These are phyloP conservation scores for Nomada ferruginata DNA, from an alignment of 2,888 invertebrate genomes.

Conservation along the genomic window DNA sequence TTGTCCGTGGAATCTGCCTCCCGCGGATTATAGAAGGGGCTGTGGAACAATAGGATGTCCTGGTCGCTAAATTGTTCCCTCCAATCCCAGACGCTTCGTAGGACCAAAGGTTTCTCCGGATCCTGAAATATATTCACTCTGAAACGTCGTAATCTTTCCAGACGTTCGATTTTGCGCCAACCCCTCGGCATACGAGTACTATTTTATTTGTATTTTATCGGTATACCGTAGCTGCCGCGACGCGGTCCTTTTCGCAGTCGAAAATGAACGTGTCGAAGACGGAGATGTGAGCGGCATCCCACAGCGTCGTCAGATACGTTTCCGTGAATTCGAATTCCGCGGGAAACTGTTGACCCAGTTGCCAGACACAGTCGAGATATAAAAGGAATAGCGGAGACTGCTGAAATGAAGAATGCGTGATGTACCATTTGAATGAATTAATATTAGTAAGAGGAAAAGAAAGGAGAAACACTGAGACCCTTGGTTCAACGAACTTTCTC, in stretches of 20 bases:
- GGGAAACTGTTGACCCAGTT: conserved; percentile 94
- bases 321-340: conserved; percentile 96
- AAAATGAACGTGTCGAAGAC: conserved; percentile 97
- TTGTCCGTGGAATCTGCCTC: conserved; percentile 35
- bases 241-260: conserved; percentile 92
- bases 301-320: conserved; percentile 95
- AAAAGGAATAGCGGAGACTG: conserved; percentile 94
- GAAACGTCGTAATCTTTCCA: not conserved
- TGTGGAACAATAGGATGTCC: conserved; percentile 93
- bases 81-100: conserved; percentile 96
- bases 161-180: no score
- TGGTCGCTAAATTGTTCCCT: conserved; percentile 93
- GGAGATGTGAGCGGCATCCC: conserved; percentile 95
- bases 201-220: no score
- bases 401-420: not conserved
- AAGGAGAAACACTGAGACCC: not conserved
- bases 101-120: conserved; percentile 85
- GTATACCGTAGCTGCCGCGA: conserved; percentile 87
- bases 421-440: not conserved
- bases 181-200: no score
- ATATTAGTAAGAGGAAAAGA: not conserved
- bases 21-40: conserved; percentile 89
- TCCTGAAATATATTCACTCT: conserved; percentile 79
- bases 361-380: conserved; percentile 97
- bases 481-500: conserved; percentile 83